Conservation (phyloP, 2,113 vertebrate genomes). For the Misgurnus mizolepis region DNA sequence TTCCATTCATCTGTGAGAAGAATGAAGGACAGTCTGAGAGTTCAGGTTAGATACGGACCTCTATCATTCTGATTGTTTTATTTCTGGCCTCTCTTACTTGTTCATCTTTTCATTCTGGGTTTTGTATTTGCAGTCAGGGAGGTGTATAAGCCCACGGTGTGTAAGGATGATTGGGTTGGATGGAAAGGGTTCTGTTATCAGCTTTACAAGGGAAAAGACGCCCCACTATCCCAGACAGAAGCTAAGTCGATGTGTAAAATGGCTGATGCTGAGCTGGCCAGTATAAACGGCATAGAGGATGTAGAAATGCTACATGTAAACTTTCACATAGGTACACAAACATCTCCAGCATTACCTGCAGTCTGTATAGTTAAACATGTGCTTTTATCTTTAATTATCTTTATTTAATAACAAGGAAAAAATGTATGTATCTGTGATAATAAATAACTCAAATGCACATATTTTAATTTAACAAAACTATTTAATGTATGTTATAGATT, state of each 20-base stretch:
- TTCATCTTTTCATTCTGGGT: background rate
- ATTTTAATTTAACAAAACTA: too few relatives aligned
- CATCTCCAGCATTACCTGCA: background rate
- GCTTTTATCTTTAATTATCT: too few relatives aligned
- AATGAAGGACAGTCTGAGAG: slow-evolving; percentile 57
- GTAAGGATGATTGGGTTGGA: slow-evolving; percentile 79
- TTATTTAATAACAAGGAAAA: too few relatives aligned
- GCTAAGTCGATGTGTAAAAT: slow-evolving; percentile 72
- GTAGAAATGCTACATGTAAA: slow-evolving; percentile 82
- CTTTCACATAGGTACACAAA: slow-evolving; percentile 75
- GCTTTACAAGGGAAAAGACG: slow-evolving; percentile 53
- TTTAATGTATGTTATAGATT: background rate
- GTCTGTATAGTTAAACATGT: too few relatives aligned
- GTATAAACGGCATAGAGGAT: slow-evolving; percentile 85
- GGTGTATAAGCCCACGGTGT: slow-evolving; percentile 77
- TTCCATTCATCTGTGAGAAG: slow-evolving; percentile 91
- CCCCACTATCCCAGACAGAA: slow-evolving; percentile 55
- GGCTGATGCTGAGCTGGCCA: slow-evolving; percentile 75
- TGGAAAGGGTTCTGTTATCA: slow-evolving; percentile 84
- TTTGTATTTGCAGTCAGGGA: slow-evolving; percentile 71
- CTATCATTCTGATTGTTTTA: background rate
- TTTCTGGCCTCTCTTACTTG: background rate
- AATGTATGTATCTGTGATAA: too few relatives aligned
- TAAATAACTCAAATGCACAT: too few relatives aligned
- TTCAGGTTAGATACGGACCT: slow-evolving; percentile 65